Evolutionary conservation across 2,888 invertebrate species (phyloP), one percentile per base, ranked within the genome.

Genomic region (Hyalella azteca): DNA sequence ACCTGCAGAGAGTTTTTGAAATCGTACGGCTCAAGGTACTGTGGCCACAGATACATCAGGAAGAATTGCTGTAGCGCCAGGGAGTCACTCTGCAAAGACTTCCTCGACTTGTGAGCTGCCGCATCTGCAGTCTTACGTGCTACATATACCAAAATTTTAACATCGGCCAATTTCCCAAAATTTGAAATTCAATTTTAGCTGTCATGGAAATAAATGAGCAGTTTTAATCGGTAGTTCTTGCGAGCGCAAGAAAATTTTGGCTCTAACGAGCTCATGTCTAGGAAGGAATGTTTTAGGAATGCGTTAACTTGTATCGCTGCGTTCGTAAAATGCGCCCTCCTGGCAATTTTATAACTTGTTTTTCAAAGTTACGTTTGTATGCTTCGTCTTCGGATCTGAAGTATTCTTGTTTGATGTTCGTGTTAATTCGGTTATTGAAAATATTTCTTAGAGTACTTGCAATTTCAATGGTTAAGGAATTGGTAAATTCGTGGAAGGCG

Each of bases 1-100:
- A 88, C 88, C 40, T 89, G 89, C 85, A 86, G 86, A 77, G 88
- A 89, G 84, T 89, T 89, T 86, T 86, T 89, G 79, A 85, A 87
- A 59, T 87, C 88, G 73, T 89, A 88, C 86, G 89, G 89, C 79
- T 88, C 87, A 85, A 88, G 88, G 81, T 89, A 89, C 86, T 90
- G 90, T 86, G 87, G 87, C 79, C 88, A 89, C 80, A 87, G 87
- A 66, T 89, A 89, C 86, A 88, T 89, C 85, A 86, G 87, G 81
- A 87, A 87, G 84, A 88, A 89, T 86, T 89, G 89, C 85, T 89
- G 89, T 85, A 87, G 87, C 40, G 88, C 89, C 41, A 88, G 88
- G 76, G 82, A 82, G 59, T 79, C 82, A 32, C 77, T 83, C 48
- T 85, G 85, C 50, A 48, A 75, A 19, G 45, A 75, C 75, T 49